Evolutionary conservation across 2,113 vertebrate genomes (phyloP), one percentile per base, ranked within the genome.

Genomic region (Sphaerodactylus townsendi): DNA sequence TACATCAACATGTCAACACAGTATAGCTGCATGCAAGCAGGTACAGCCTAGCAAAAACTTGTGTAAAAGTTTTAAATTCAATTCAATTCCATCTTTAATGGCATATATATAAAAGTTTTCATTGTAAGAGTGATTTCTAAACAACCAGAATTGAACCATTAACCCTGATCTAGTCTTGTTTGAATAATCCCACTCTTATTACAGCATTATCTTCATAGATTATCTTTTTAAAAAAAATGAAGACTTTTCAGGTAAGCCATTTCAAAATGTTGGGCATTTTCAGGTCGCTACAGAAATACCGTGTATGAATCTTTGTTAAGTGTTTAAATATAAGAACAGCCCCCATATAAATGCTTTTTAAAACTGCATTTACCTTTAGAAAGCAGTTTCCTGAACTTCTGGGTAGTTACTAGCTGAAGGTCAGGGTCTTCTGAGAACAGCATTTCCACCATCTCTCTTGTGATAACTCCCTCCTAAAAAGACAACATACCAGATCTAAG

Each of bases 361-460:
- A 10, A 8, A 4, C 19, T 70, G 21, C 44, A 91, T 79, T 86
- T 95, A 99, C 99, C 99, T 98, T 99, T 99, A 86, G 98, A 99
- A 84, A 99, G 98, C 30, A 99, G 92, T 93, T 99, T 99, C 91
- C 99, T 97, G 95, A 99, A 99, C 93, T 98, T 98, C 92, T 99
- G 99, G 87, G 99, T 99, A 85, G 97, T 99, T 89, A 96, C 93
- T 65, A 99, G 96, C 90, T 99, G 98, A 28, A 98, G 96, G 85
- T 99, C 98, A 78, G 97, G 97, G 92, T 99, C 98, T 62, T 99
- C 98, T 81, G 99, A 99, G 92, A 99, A 99, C 81, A 99, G 97
- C 97, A 98, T 98, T 92, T 98, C 98, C 7, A 99, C 97, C 99
- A 99, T 99, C 83, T 99, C 98, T 93, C 97, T 97, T 79, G 98